A percentile compares a stretch with the other conserved stretches of the same genome.
Evolutionary conservation across 2,113 vertebrate genomes (phyloP).

Genomic region (Atlantisia rogersi): DNA sequence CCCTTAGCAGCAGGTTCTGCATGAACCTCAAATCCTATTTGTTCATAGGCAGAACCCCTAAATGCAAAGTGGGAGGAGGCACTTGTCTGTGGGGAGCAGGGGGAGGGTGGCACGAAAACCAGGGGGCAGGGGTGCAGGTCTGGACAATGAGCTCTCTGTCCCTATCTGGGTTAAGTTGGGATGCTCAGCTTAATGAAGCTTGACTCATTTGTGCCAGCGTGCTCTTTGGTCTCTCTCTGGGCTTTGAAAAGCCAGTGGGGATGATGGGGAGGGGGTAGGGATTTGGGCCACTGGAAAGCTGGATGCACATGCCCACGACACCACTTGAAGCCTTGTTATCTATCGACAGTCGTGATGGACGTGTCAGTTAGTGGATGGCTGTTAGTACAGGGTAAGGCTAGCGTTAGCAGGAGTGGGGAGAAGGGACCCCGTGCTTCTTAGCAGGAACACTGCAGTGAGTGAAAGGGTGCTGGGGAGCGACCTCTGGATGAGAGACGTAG

Average conservation of each 20-base stretch:
- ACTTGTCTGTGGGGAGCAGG: not conserved
- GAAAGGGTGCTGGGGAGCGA: not conserved
- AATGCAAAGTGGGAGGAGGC: not conserved
- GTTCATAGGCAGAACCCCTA: not conserved
- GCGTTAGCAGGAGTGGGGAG: not conserved
- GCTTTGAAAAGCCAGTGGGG: not conserved
- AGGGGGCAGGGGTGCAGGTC: not conserved
- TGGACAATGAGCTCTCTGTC: not conserved
- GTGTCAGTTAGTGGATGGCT: not conserved
- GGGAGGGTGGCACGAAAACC: not conserved
- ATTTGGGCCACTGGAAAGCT: not conserved
- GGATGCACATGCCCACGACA: not conserved
- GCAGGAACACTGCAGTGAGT: not conserved
- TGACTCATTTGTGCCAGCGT: fast-evolving
- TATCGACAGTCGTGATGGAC: not conserved
- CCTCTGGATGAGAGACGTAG: not conserved
- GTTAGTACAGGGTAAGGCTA: not conserved
- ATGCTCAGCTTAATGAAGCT: not conserved
- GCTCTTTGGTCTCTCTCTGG: not conserved
- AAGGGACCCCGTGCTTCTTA: not conserved
- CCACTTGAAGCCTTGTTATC: not conserved
- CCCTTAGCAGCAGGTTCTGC: not conserved
- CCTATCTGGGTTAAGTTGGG: not conserved
- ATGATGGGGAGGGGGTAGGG: not conserved
- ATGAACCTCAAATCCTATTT: not conserved